Evolutionary conservation across 2,888 invertebrate genomes (phyloP).

Genomic region (Acleris laterana): DNA sequence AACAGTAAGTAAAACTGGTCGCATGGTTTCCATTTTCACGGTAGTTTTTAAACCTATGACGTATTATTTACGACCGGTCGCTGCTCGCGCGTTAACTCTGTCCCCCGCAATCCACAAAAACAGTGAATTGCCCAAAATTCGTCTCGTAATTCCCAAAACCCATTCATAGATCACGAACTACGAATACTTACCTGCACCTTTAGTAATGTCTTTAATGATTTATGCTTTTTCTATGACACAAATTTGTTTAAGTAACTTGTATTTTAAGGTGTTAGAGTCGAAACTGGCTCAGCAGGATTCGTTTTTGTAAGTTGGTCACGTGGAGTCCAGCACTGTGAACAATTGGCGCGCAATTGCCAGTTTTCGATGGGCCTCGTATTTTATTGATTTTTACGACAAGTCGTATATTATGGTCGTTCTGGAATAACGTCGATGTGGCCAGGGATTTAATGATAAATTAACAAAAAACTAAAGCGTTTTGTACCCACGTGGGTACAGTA

Average conservation of each 20-base stretch:
- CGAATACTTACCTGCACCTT: conserved; percentile 54
- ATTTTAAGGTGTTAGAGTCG: conserved; percentile 37
- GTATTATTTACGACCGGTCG: no score
- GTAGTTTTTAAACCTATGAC: no score
- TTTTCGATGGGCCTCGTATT: conserved; percentile 60
- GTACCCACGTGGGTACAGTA: no score
- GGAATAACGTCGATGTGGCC: conserved; percentile 48
- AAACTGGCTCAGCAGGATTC: conserved; percentile 29
- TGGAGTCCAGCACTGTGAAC: conserved; percentile 55
- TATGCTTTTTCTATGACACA: conserved; percentile 46
- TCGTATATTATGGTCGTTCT: conserved; percentile 65
- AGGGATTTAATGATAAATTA: conserved; percentile 44
- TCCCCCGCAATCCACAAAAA: conserved; percentile 29
- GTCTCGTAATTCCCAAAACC: conserved; percentile 60
- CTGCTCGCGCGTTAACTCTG: no score
- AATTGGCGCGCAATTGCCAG: conserved; percentile 69
- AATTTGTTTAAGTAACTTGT: conserved; percentile 25
- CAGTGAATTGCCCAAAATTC: conserved; percentile 40
- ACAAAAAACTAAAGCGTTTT: conserved; percentile 47
- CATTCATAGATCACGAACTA: conserved; percentile 75
- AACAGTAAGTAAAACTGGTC: no score
- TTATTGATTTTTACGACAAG: conserved; percentile 70
- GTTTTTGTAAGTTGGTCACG: conserved; percentile 8
- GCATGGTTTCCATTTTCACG: no score
- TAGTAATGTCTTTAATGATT: conserved; percentile 59